phyloP scores from a whole-genome alignment of 2,797 vertebrate species.

The Octomys mimax region DNA sequence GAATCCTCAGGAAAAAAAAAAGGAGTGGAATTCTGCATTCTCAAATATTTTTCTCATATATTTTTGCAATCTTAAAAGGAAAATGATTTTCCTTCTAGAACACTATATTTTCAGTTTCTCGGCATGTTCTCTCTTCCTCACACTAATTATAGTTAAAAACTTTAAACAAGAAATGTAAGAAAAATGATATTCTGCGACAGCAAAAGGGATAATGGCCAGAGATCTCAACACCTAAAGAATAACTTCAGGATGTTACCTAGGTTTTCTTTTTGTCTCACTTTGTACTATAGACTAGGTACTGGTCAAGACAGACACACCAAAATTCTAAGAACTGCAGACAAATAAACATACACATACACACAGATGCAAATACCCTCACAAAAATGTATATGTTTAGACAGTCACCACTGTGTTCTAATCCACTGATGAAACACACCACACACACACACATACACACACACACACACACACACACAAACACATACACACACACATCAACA shows the following conservation, averaged over 20 bases:
- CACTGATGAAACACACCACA: background rate
- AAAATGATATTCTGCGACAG: background rate
- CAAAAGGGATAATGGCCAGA: accelerated
- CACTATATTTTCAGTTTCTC: background rate
- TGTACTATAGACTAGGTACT: too few species aligned
- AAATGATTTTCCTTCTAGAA: background rate
- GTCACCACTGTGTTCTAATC: background rate
- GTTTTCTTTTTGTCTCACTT: background rate
- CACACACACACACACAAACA: background rate
- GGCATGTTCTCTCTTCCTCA: background rate
- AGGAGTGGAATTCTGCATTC: background rate
- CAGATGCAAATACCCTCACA: background rate
- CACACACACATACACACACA: background rate
- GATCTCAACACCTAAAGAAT: background rate
- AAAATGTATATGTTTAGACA: background rate
- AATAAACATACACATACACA: background rate
- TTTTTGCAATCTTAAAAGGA: background rate
- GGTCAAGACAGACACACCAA: background rate
- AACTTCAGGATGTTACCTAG: accelerated
- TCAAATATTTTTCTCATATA: background rate
- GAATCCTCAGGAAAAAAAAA: constrained; percentile 6
- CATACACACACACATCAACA: background rate
- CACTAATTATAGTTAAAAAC: background rate
- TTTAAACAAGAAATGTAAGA: background rate
- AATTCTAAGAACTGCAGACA: background rate